These are phyloP conservation scores for Brachyrhaphis roseni DNA, from an alignment of 2,797 vertebrate genomes.

Conservation along the genomic window DNA sequence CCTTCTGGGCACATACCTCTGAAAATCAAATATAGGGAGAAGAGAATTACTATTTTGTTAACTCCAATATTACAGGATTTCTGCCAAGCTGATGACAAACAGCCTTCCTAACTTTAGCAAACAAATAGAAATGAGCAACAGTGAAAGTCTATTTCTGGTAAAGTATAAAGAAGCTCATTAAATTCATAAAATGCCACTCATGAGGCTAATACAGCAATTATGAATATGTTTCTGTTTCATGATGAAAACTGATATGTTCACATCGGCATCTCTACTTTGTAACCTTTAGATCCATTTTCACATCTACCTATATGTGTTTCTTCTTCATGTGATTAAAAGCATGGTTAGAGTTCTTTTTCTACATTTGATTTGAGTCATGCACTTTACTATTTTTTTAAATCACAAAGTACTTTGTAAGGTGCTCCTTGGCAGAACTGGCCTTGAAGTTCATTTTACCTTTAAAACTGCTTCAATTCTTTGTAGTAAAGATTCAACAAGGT, in stretches of 20 bases:
- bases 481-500: not conserved
- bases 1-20: constrained; percentile 35
- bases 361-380: not conserved
- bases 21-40: constrained; percentile 46
- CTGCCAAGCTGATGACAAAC: constrained; percentile 45
- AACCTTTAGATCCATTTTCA: not conserved
- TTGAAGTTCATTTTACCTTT: not conserved
- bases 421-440: not conserved
- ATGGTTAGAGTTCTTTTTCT: not conserved
- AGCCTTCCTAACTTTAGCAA: constrained; percentile 44
- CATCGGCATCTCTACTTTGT: not conserved
- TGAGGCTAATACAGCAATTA: not conserved
- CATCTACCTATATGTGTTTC: not conserved
- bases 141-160: constrained; percentile 14
- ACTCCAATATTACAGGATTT: constrained; percentile 39
- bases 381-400: not conserved
- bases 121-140: constrained; percentile 26
- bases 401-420: not conserved
- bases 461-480: not conserved
- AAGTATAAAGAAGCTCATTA: not conserved
- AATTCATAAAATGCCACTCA: not conserved
- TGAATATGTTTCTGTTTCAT: not conserved
- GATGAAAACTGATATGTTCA: not conserved
- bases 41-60: constrained; percentile 40
- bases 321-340: not conserved